Evolutionary conservation across 2,888 invertebrate genomes (phyloP).

Genomic region (Brassicogethes aeneus): DNA sequence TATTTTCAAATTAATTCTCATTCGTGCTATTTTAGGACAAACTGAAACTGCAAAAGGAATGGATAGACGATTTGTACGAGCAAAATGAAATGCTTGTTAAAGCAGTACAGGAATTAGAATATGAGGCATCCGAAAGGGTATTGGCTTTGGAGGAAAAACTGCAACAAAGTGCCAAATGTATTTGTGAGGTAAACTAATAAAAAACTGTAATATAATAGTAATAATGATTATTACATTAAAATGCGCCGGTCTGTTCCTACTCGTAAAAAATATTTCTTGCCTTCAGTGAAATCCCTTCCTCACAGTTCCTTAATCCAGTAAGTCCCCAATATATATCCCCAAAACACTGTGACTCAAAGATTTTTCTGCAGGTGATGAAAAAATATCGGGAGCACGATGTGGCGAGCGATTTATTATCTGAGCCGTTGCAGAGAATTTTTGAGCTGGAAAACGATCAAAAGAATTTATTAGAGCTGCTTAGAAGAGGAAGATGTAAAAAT

Average conservation of each 20-base stretch:
- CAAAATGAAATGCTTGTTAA: conserved; percentile 60
- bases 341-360: conserved; percentile 5
- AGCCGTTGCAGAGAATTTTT: conserved; percentile 32
- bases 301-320: conserved; percentile 3
- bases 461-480: conserved; percentile 42
- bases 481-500: conserved; percentile 36
- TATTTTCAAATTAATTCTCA: no score
- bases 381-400: conserved; percentile 32
- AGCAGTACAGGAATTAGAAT: conserved; percentile 59
- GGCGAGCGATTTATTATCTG: conserved; percentile 27
- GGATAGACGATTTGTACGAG: conserved; percentile 57
- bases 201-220: not conserved
- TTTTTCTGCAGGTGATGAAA: conserved; percentile 34
- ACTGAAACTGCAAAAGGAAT: conserved; percentile 51
- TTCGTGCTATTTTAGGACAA: conserved; percentile 50
- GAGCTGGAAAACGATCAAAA: conserved; percentile 35
- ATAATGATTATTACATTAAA: no score
- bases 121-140: conserved; percentile 52
- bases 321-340: conserved; percentile 5
- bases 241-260: not conserved
- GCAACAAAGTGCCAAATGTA: conserved; percentile 37
- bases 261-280: conserved; percentile 24
- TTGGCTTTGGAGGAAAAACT: conserved; percentile 47
- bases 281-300: conserved; percentile 16
- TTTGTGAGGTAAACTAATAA: conserved; percentile 32